Evolutionary conservation across 2,113 vertebrate genomes (phyloP), one percentile per base, ranked within the genome.

Genomic region (Pongo abelii): DNA sequence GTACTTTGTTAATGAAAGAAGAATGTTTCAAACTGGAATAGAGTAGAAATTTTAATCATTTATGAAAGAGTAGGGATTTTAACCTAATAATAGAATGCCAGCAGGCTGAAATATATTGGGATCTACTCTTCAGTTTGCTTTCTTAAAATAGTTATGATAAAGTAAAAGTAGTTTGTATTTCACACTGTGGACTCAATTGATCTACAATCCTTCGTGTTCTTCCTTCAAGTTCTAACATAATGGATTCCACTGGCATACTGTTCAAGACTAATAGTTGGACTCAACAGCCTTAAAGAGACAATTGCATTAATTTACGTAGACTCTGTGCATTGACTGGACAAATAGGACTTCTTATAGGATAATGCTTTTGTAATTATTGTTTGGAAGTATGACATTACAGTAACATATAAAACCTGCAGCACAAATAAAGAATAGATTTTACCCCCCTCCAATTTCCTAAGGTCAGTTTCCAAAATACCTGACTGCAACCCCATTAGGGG

Each of bases 201-300:
- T 72, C 59, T 81, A 77, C 16, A 48, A n/a, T 40, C 75, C 16
- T 84, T 74, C 93, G 18, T 61, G 6, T n/a, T 93, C 32, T 95
- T 94, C 17, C 55, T 55, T 48, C 48, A 91, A 78, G 72, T 96
- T 80, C 46, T 91, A 78, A 92, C 20, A 75, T 94, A 74, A 87
- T 43, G 20, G 18, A 48, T 16, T 18, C 43, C 27, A 75, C 70
- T 30, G 64, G 43, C 22, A 85, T 27, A 59, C 8, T 77, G 20
- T 35, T 88, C 74, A 84, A 84, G 25, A 90, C 35, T 43, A 95
- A 46, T 59, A 84, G 11, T 22, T 93, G 46, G 46, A 80, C 32
- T 50, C 22, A 22, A 72, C 0, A 79, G 27, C 64, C 32, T 94
- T 74, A 52, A 43, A 84, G 72, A 50, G 27, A 52, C 4, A 75